These are phyloP conservation scores for Caenorhabditis brenneri DNA, from an alignment of 1,140 invertebrate genomes.

Conservation along the genomic window DNA sequence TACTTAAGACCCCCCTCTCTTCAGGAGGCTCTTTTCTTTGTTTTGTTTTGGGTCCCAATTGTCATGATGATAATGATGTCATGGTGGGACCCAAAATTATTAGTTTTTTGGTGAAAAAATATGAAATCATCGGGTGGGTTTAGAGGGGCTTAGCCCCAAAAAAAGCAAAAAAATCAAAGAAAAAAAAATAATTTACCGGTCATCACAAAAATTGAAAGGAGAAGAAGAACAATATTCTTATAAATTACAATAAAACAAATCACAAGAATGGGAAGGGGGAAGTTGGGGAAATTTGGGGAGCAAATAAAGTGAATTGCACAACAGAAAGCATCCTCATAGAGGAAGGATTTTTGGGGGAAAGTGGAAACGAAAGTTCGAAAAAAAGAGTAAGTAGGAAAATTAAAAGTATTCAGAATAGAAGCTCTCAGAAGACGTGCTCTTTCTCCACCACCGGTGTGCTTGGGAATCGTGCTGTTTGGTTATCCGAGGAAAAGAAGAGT, in stretches of 20 bases:
- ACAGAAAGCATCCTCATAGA: neutral
- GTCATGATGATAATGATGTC: too few relatives aligned
- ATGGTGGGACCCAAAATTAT: too few relatives aligned
- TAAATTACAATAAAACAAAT: slow-evolving; percentile 22
- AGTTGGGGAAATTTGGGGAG: neutral
- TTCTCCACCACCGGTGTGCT: neutral
- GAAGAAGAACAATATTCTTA: neutral
- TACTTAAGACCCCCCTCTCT: too few relatives aligned
- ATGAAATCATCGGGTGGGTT: neutral
- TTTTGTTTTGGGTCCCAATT: too few relatives aligned
- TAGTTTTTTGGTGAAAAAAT: neutral
- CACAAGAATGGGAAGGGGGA: neutral
- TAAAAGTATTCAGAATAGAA: neutral
- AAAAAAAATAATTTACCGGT: slow-evolving; percentile 19
- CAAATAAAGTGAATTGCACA: slow-evolving; percentile 29
- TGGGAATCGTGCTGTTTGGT: neutral
- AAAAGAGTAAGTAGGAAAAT: neutral
- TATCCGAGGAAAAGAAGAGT: neutral
- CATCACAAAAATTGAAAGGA: neutral
- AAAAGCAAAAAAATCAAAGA: neutral
- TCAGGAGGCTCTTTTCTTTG: too few relatives aligned
- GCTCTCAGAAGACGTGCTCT: neutral
- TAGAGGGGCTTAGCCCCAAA: too few relatives aligned
- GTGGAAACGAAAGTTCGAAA: neutral
- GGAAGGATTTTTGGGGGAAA: neutral